Conservation (phyloP, 2,888 invertebrate genomes). For the Drosophila pseudotalamancana region DNA sequence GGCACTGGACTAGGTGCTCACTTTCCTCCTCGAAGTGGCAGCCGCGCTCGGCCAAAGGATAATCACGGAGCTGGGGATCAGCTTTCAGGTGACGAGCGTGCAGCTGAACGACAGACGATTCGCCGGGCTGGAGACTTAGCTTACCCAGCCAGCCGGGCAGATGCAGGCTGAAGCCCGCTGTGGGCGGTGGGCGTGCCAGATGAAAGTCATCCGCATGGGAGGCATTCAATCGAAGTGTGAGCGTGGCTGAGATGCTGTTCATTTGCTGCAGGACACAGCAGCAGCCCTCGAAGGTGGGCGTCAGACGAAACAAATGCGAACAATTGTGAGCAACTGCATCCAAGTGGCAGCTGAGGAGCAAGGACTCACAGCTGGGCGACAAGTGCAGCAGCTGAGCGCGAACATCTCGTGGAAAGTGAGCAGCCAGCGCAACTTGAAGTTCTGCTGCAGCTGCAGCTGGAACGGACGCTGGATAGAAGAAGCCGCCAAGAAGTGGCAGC, state of each 20-base stretch:
- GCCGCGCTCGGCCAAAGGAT: conserved; percentile 54
- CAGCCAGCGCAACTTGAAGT: conserved; percentile 13
- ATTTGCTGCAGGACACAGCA: conserved; percentile 63
- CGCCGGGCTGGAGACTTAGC: conserved; percentile 59
- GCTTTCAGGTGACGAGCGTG: conserved; percentile 45
- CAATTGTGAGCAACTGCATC: conserved; percentile 53
- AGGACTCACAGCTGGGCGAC: conserved; percentile 68
- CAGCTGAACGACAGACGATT: conserved; percentile 48
- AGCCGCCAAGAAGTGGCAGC: conserved; percentile 62
- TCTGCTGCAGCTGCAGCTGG: conserved; percentile 15
- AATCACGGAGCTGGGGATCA: conserved; percentile 43
- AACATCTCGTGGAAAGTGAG: conserved; percentile 13
- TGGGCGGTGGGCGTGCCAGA: conserved; percentile 34
- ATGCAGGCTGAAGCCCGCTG: conserved; percentile 61
- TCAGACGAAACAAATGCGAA: conserved; percentile 53
- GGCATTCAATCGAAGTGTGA: conserved; percentile 68
- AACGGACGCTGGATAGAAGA: conserved; percentile 43
- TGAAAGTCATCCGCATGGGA: conserved; percentile 65
- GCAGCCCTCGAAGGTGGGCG: conserved; percentile 51
- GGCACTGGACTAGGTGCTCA: conserved; percentile 57
- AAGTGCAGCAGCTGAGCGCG: conserved; percentile 39
- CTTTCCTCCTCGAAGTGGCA: conserved; percentile 74
- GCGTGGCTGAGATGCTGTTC: conserved; percentile 21
- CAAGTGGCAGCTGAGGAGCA: conserved; percentile 67
- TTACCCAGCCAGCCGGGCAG: conserved; percentile 59